phyloP scores from a whole-genome alignment of 2,797 vertebrate species.

The Orestias chungarensis region DNA sequence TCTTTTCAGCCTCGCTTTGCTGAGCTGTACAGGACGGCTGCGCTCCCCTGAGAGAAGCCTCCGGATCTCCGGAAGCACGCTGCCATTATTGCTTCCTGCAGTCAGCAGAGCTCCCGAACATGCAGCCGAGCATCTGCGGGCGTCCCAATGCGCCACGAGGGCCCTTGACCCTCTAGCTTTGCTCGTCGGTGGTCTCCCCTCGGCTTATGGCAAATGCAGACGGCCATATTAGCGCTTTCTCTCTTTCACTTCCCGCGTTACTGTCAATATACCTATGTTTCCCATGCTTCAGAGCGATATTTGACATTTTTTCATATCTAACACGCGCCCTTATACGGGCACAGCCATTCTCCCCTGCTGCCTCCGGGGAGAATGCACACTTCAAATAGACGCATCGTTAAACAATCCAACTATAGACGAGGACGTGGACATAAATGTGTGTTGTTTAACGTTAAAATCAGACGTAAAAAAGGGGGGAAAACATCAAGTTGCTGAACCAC shows the following conservation, averaged over 20 bases:
- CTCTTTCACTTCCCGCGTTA: not conserved
- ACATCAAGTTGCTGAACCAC: not conserved
- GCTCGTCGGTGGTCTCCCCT: constrained; percentile 59
- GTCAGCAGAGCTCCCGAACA: constrained; percentile 73
- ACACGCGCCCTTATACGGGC: not conserved
- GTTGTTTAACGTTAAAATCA: not conserved
- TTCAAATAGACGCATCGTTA: constrained; percentile 26
- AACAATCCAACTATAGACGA: constrained; percentile 19
- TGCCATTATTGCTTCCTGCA: constrained; percentile 78
- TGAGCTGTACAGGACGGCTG: constrained; percentile 66
- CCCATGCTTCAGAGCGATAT: not conserved
- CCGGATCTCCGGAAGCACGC: constrained; percentile 70
- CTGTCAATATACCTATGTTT: not conserved
- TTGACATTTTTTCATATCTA: not conserved
- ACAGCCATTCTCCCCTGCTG: no score
- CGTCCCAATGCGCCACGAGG: constrained; percentile 18
- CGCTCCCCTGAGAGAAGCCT: constrained; percentile 69
- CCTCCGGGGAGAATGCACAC: no score
- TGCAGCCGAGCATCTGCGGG: constrained; percentile 28
- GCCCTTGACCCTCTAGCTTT: constrained; percentile 60
- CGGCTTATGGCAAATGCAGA: constrained; percentile 71
- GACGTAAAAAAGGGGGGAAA: not conserved
- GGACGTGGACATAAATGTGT: not conserved
- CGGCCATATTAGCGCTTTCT: not conserved
- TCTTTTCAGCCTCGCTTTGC: constrained; percentile 59